Evolutionary conservation across 2,113 vertebrate genomes (phyloP).

Genomic region (Labeo rohita): DNA sequence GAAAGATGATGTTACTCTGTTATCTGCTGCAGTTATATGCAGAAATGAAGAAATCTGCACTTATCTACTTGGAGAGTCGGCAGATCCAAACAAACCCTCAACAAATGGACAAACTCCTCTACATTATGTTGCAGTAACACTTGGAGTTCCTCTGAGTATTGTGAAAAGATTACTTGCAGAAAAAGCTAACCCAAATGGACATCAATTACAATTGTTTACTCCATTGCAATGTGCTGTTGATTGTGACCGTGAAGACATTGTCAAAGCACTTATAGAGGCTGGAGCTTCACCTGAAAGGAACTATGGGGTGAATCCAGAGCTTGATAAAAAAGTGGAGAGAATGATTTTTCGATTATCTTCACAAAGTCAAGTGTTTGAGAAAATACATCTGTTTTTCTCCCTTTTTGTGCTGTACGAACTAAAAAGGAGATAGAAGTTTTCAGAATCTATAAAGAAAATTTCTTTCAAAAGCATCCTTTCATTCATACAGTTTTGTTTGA

Average conservation of each 20-base stretch:
- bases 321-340: constrained; percentile 48
- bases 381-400: constrained; percentile 7
- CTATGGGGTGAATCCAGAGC: not conserved
- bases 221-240: constrained; percentile 58
- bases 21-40: constrained; percentile 63
- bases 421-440: constrained; percentile 51
- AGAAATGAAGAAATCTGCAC: constrained; percentile 9
- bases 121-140: constrained; percentile 48
- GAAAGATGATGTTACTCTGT: constrained; percentile 35
- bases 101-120: not conserved
- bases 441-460: not conserved
- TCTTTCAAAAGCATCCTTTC: constrained; percentile 62
- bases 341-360: constrained; percentile 42
- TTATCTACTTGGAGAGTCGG: constrained; percentile 40
- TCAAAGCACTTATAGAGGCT: constrained; percentile 55
- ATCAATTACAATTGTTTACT: fast-evolving
- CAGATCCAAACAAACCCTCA: constrained; percentile 38
- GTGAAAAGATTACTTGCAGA: constrained; percentile 53
- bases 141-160: constrained; percentile 30
- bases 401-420: fast-evolving
- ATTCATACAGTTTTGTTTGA: constrained; percentile 49
- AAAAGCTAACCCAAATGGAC: constrained; percentile 51
- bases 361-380: not conserved
- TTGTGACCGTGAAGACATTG: constrained; percentile 45
- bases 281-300: constrained; percentile 9